Evolutionary conservation across 2,797 vertebrate genomes (phyloP).

Genomic region (Chanos chanos): DNA sequence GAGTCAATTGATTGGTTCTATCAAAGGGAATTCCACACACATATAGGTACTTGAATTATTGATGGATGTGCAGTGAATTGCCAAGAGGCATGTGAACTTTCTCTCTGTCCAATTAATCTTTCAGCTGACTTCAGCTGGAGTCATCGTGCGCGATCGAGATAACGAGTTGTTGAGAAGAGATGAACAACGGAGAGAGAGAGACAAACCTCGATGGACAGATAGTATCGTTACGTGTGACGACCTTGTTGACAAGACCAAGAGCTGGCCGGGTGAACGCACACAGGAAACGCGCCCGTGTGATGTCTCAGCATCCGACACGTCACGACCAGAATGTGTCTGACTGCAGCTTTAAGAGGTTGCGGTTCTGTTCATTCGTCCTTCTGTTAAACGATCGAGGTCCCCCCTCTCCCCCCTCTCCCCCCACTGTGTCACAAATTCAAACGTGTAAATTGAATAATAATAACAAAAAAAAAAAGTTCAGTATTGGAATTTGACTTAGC

Average conservation of each 20-base stretch:
- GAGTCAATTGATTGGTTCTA: slow-evolving; percentile 64
- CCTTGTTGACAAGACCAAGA: slow-evolving; percentile 7
- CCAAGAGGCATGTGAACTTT: slow-evolving; percentile 70
- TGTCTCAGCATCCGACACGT: too few relatives aligned
- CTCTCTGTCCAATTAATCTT: slow-evolving; percentile 74
- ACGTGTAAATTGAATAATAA: too few relatives aligned
- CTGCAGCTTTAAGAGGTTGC: too few relatives aligned
- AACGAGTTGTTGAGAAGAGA: slow-evolving; percentile 62
- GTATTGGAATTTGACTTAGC: too few relatives aligned
- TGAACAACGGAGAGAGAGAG: slow-evolving; percentile 29
- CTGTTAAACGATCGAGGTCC: too few relatives aligned
- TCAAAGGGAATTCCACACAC: slow-evolving; percentile 70
- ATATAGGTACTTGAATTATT: slow-evolving; percentile 72
- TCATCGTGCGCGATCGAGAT: slow-evolving; percentile 63
- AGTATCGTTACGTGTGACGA: slow-evolving; percentile 23
- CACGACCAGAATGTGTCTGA: too few relatives aligned
- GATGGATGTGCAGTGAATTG: slow-evolving; percentile 60
- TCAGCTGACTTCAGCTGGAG: slow-evolving; percentile 71
- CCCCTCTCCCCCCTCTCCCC: too few relatives aligned
- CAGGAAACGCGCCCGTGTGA: too few relatives aligned
- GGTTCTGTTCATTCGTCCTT: too few relatives aligned
- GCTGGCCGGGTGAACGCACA: too few relatives aligned
- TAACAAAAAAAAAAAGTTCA: too few relatives aligned
- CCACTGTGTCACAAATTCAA: too few relatives aligned
- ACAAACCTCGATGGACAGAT: slow-evolving; percentile 28